A percentile compares a stretch with the other conserved stretches of the same genome.
Conservation (phyloP, 2,888 invertebrate genomes). For the Prostheceraeus crozeri region DNA sequence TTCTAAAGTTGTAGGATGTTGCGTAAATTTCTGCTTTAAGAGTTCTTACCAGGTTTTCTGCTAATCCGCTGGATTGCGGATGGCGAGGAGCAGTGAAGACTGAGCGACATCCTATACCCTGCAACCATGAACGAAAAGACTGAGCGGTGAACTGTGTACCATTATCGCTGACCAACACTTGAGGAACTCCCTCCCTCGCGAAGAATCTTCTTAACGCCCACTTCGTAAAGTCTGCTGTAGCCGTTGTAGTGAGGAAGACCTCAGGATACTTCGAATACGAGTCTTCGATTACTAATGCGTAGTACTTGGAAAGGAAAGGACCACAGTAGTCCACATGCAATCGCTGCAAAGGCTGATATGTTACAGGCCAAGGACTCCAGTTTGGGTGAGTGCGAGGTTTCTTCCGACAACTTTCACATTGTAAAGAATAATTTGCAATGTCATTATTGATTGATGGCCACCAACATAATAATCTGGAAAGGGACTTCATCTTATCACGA, state of each 20-base stretch:
- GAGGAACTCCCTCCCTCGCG: background rate
- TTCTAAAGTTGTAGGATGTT: constrained; percentile 7
- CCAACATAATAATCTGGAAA: constrained; percentile 3
- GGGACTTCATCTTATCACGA: constrained; percentile 11
- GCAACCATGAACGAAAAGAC: background rate
- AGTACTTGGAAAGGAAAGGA: background rate
- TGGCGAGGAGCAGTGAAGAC: background rate
- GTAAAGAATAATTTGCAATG: background rate
- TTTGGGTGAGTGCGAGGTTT: constrained; percentile 11
- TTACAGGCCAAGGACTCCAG: constrained; percentile 2
- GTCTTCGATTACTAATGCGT: constrained; percentile 10
- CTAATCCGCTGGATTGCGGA: constrained; percentile 2
- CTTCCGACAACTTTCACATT: constrained; percentile 3
- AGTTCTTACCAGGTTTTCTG: constrained; percentile 4
- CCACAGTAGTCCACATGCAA: constrained; percentile 17
- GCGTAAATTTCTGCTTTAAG: background rate
- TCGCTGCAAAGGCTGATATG: constrained; percentile 12
- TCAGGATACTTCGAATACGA: constrained; percentile 12
- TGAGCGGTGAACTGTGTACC: constrained; percentile 9
- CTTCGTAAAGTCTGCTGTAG: constrained; percentile 11
- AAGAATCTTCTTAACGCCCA: constrained; percentile 16
- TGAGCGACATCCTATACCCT: background rate
- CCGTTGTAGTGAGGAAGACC: constrained; percentile 9
- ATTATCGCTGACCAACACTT: constrained; percentile 12
- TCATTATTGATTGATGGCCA: constrained; percentile 10